A percentile compares a stretch with the other conserved stretches of the same genome.
These are phyloP conservation scores for Sebastes matsubarae DNA, from an alignment of 2,797 vertebrate genomes.

Conservation along the genomic window DNA sequence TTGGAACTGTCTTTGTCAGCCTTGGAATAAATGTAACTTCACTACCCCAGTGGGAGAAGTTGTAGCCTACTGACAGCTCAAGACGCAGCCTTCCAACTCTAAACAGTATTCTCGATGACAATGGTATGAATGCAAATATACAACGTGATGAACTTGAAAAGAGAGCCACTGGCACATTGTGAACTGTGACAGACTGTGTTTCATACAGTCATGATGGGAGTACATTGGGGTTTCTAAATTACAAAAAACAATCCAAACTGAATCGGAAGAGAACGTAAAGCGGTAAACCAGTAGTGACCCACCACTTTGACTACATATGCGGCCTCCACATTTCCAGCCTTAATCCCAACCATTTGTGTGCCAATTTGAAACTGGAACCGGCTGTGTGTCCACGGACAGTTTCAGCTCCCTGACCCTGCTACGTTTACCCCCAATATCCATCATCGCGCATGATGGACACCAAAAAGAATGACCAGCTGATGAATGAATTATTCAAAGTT, in stretches of 20 bases:
- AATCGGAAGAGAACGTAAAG: not conserved
- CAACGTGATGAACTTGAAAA: not conserved
- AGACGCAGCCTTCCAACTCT: not conserved
- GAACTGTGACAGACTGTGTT: not conserved
- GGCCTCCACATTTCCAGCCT: conserved; percentile 11
- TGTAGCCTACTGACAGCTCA: not conserved
- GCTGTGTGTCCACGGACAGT: conserved; percentile 44
- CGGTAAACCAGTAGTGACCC: not conserved
- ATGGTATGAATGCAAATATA: not conserved
- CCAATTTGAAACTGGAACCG: conserved; percentile 49
- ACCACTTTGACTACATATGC: not conserved
- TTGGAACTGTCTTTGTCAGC: conserved; percentile 23
- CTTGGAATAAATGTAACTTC: conserved; percentile 22
- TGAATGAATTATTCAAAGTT: conserved; percentile 42
- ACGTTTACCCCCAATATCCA: conserved; percentile 46
- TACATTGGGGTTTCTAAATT: not conserved
- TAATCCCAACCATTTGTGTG: conserved; percentile 54
- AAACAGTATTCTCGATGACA: not conserved
- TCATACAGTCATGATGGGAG: not conserved
- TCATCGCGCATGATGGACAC: conserved; percentile 42
- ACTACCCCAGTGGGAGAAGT: conserved; percentile 9
- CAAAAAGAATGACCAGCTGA: conserved; percentile 46
- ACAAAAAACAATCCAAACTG: not conserved
- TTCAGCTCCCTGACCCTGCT: conserved; percentile 60
- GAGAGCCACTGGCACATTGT: not conserved